phyloP scores from a whole-genome alignment of 2,888 invertebrate genomes.

The Bombylius major region DNA sequence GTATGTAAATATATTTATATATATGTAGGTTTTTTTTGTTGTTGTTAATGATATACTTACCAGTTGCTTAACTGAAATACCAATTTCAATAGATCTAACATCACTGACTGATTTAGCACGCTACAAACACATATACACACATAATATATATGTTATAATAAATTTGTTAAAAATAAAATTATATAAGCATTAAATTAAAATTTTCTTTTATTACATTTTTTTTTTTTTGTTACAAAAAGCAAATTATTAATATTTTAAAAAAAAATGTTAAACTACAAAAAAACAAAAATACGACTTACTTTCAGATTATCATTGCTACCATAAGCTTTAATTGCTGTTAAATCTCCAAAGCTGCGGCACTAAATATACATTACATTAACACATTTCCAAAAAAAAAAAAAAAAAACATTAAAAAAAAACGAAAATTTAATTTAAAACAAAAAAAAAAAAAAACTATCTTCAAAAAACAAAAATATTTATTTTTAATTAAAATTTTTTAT shows the following conservation, averaged over 20 bases:
- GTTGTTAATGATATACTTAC: slow-evolving; percentile 35
- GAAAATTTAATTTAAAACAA: not conserved
- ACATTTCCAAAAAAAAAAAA: not conserved
- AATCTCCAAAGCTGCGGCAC: slow-evolving; percentile 21
- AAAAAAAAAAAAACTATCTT: not conserved
- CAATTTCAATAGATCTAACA: slow-evolving; percentile 25
- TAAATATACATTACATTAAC: slow-evolving; percentile 1
- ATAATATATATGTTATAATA: not conserved
- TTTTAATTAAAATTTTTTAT: too few relatives aligned
- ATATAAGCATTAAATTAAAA: too few relatives aligned
- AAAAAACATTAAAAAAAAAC: slow-evolving; percentile 1
- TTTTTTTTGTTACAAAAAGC: too few relatives aligned
- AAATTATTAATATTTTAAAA: too few relatives aligned
- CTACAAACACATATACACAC: slow-evolving; percentile 6
- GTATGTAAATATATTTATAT: not conserved
- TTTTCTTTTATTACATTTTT: too few relatives aligned
- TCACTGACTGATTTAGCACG: slow-evolving; percentile 20
- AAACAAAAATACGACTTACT: slow-evolving; percentile 10
- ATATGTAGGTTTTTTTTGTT: not conserved
- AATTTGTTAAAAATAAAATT: not conserved
- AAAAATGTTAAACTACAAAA: not conserved
- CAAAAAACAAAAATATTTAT: too few relatives aligned
- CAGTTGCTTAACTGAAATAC: slow-evolving; percentile 48
- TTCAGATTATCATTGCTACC: slow-evolving; percentile 9
- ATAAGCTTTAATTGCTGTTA: slow-evolving; percentile 14